These are phyloP conservation scores for Saguinus midas DNA, from an alignment of 2,113 vertebrate genomes.

Conservation along the genomic window DNA sequence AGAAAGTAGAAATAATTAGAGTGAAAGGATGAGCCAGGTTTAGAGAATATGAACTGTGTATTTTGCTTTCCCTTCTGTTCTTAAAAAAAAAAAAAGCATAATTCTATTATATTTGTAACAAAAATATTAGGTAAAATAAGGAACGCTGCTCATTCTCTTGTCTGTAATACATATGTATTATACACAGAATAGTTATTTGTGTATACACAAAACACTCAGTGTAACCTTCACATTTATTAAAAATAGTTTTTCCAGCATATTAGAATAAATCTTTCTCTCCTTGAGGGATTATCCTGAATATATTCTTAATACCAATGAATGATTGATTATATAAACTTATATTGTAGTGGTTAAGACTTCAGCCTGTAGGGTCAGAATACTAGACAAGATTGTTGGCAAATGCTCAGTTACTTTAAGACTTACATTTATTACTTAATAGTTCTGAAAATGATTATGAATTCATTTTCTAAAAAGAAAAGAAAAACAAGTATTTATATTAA, in stretches of 20 bases:
- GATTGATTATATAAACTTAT: background rate
- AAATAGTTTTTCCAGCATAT: background rate
- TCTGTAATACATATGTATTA: background rate
- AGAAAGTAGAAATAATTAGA: accelerated
- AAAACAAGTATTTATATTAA: background rate
- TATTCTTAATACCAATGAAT: background rate
- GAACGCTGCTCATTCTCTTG: background rate
- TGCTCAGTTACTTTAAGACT: background rate
- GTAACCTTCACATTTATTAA: background rate
- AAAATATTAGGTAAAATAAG: background rate
- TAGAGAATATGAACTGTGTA: background rate
- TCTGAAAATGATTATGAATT: background rate
- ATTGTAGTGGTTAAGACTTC: background rate
- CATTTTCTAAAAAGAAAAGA: background rate
- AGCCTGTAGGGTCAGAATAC: background rate
- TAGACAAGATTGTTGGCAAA: background rate
- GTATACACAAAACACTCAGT: background rate
- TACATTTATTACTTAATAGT: background rate
- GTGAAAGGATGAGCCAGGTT: too few species aligned
- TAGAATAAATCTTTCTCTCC: background rate
- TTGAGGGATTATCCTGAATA: background rate
- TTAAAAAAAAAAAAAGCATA: background rate
- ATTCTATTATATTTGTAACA: background rate
- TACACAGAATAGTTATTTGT: background rate
- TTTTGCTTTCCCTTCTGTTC: accelerated